phyloP scores from a whole-genome alignment of 1,140 invertebrate genomes.

The Cydia strobilella region DNA sequence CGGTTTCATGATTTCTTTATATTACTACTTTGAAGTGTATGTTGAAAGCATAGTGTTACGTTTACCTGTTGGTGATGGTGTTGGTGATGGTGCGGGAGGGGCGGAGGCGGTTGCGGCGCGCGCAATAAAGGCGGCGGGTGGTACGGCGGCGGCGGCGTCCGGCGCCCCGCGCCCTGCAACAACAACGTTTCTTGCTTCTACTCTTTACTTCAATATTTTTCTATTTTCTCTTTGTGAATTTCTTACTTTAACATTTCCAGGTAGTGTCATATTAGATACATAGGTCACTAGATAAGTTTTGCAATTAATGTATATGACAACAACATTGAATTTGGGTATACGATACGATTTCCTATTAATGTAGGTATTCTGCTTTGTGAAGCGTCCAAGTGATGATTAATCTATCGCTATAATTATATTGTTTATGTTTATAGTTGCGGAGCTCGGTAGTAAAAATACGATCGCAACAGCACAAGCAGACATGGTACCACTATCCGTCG shows the following conservation, averaged over 20 bases:
- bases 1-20: no score
- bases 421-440: no score
- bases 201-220: slow-evolving; percentile 39
- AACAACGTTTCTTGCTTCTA: slow-evolving; percentile 54
- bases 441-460: slow-evolving; percentile 33
- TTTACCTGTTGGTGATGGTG: slow-evolving; percentile 69
- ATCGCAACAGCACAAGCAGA: slow-evolving; percentile 67
- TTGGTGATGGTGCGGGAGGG: slow-evolving; percentile 75
- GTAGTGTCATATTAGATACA: not conserved
- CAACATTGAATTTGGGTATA: no score
- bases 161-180: slow-evolving; percentile 62
- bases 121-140: slow-evolving; percentile 66
- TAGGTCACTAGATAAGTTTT: no score
- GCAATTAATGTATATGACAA: no score
- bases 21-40: no score
- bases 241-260: not conserved
- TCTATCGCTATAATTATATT: not conserved
- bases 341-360: no score
- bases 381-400: not conserved
- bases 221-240: not conserved
- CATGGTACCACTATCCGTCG: slow-evolving; percentile 83
- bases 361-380: no score
- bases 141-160: slow-evolving; percentile 71
- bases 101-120: slow-evolving; percentile 70
- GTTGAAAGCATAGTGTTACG: not conserved